Conservation (phyloP, 2,797 vertebrate genomes). For the Clarias laeviceps region DNA sequence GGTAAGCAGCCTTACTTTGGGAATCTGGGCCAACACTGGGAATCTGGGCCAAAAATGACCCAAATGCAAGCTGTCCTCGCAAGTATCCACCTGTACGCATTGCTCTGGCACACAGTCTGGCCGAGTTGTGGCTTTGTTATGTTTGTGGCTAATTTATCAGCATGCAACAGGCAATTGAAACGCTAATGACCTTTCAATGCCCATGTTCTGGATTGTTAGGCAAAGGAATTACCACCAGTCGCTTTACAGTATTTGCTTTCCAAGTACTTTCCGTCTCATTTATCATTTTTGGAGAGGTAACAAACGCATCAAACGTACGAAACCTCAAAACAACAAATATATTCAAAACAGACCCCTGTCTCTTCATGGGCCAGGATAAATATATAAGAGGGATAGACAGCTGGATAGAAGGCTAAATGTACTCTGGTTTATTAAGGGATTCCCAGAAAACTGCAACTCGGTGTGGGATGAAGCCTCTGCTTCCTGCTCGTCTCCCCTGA, state of each 20-base stretch:
- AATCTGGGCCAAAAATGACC: neutral
- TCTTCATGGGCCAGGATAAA: slow-evolving; percentile 50
- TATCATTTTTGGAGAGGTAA: slow-evolving; percentile 31
- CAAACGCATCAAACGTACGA: slow-evolving; percentile 11
- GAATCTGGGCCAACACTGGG: neutral
- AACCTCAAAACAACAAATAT: slow-evolving; percentile 35
- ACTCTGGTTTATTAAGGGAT: neutral
- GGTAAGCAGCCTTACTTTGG: neutral
- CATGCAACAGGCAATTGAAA: neutral
- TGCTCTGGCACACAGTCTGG: neutral
- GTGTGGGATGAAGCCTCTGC: slow-evolving; percentile 66
- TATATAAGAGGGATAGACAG: slow-evolving; percentile 53
- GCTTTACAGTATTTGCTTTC: neutral
- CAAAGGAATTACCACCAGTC: neutral
- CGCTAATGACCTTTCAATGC: neutral
- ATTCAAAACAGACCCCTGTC: slow-evolving; percentile 23
- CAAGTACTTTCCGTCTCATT: neutral
- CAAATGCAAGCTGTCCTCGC: neutral
- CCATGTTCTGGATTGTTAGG: neutral
- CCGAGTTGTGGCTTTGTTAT: neutral
- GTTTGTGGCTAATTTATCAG: neutral
- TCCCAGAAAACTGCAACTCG: slow-evolving; percentile 62
- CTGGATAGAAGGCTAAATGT: slow-evolving; percentile 47
- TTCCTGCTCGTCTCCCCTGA: slow-evolving; percentile 63
- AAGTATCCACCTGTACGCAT: neutral